Evolutionary conservation across 2,797 vertebrate genomes (phyloP), one percentile per base, ranked within the genome.

Genomic region (Stomatorhinus walkeri): DNA sequence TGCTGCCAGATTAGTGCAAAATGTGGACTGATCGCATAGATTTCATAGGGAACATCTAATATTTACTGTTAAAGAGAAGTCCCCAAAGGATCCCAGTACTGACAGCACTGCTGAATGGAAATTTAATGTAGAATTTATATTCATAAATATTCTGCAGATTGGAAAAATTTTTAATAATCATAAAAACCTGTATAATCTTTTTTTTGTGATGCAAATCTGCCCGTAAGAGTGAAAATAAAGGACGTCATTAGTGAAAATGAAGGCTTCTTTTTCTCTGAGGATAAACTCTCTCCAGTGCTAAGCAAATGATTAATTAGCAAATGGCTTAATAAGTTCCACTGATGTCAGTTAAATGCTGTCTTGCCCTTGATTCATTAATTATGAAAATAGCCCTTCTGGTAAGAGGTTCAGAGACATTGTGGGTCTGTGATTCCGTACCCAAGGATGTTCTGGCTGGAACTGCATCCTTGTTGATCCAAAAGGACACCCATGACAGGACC

Each of bases 391-490:
- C 89, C 19, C 19, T 59, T 83, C 85, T 89, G 54, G 87, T 6
- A 24, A 9, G 6, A 88, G 2, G 10, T 12, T 54, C 7, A 7
- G 49, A 86, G 72, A 49, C 3, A 24, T 46, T 12, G 43, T 56
- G 7, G 56, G 19, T 61, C 28, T 72, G 10, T 24, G 36, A 22
- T 14, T 24, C 56, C 0, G 89, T 94, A 99, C 98, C 98, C 92
- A 99, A 93, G 56, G 98, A 99, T 28, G 98, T 99, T 93, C 98
- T 96, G 87, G 98, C 98, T 90, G 98, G 98, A 24, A 99, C 98
- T 0, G 98, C 98, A 91, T 99, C 98, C 93, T 99, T 99, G 93
- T 99, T 99, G 94, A 99, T 99, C 98, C 98, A 99, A 93, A 99
- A 99, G 16, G 98, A 99, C 43, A 99, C 98, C 98, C 98, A 99